These are phyloP conservation scores for Eptesicus fuscus DNA, from an alignment of 2,113 vertebrate species.

Conservation along the genomic window DNA sequence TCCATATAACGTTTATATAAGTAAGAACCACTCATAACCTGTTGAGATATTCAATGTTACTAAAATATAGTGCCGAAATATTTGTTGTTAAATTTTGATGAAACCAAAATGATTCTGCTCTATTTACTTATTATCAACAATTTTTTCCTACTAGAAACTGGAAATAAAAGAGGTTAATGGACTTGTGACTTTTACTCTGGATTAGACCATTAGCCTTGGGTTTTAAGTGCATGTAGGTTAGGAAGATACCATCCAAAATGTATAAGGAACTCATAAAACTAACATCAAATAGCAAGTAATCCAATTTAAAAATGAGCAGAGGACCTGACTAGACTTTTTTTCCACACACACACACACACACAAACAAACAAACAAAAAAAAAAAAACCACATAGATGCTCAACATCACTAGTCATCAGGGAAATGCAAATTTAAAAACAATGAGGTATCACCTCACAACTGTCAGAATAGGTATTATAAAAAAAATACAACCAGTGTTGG, in stretches of 20 bases:
- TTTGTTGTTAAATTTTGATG: not conserved
- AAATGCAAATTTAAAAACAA: not conserved
- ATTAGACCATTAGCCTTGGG: not conserved
- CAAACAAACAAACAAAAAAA: not conserved
- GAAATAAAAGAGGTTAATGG: not conserved
- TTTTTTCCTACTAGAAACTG: not conserved
- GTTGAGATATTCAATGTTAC: not conserved
- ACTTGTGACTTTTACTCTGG: not conserved
- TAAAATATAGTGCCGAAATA: not conserved
- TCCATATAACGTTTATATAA: not conserved
- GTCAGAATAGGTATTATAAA: not conserved
- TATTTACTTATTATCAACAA: not conserved
- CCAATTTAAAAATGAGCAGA: not conserved
- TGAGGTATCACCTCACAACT: not conserved
- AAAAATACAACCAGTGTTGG: not conserved
- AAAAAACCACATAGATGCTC: too few relatives aligned
- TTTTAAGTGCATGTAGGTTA: not conserved
- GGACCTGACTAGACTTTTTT: not conserved
- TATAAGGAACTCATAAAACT: not conserved
- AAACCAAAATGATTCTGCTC: not conserved
- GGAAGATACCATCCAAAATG: not conserved
- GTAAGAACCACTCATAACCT: not conserved
- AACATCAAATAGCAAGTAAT: not conserved
- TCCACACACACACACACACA: too few relatives aligned
- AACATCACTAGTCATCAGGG: not conserved